A percentile compares a stretch with the other conserved stretches of the same genome.
Conservation (phyloP, 2,797 vertebrate genomes). For the Tenualosa ilisha region DNA sequence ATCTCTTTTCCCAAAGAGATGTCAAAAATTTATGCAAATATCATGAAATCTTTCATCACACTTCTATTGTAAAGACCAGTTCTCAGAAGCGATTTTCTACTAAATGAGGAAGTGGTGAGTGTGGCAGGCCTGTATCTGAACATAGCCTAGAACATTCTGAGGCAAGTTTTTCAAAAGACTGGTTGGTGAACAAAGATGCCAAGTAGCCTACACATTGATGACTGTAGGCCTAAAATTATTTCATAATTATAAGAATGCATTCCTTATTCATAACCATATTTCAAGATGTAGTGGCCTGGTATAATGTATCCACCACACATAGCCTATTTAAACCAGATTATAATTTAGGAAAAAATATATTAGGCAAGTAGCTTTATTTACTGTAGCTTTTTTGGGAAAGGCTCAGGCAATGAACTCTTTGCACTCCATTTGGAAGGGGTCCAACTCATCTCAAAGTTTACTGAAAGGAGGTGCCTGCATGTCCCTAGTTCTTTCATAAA, state of each 20-base stretch:
- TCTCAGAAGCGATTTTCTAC: neutral
- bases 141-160: neutral
- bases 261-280: too few species aligned
- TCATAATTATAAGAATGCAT: too few species aligned
- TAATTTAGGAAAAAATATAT: too few species aligned
- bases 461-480: slow-evolving; percentile 24
- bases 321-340: too few species aligned
- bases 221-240: neutral
- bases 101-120: slow-evolving; percentile 9
- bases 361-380: neutral
- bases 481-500: slow-evolving; percentile 19
- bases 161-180: neutral
- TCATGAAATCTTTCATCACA: neutral
- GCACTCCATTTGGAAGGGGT: slow-evolving; percentile 55
- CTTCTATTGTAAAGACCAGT: neutral
- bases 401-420: slow-evolving; percentile 56
- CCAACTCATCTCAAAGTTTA: slow-evolving; percentile 64
- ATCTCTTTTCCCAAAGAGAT: neutral
- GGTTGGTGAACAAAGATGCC: neutral
- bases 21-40: neutral
- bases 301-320: neutral
- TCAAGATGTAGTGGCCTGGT: neutral
- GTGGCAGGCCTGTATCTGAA: neutral
- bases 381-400: neutral
- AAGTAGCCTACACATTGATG: neutral